These are phyloP conservation scores for Uloborus plumipes DNA, from an alignment of 2,888 invertebrate genomes.

Conservation along the genomic window DNA sequence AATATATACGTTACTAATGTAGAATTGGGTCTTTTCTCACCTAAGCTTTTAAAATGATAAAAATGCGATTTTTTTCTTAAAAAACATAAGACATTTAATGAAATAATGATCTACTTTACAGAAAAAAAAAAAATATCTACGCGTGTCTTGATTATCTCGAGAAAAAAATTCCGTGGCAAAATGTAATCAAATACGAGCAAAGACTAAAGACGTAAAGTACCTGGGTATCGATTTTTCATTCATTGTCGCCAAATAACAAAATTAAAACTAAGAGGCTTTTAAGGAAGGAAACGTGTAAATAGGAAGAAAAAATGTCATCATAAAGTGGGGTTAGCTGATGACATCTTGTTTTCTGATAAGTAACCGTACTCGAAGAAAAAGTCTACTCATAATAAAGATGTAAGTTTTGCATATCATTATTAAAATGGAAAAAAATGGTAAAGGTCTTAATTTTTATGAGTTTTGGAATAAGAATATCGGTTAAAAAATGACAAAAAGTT, in stretches of 20 bases:
- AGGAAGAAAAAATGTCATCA: neutral
- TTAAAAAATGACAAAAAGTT: too few relatives aligned
- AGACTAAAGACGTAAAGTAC: slow-evolving; percentile 29
- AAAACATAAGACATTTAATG: slow-evolving; percentile 17
- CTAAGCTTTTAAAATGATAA: too few relatives aligned
- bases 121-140: slow-evolving; percentile 11
- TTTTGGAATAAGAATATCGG: too few relatives aligned
- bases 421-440: too few relatives aligned
- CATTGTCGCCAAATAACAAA: slow-evolving; percentile 49
- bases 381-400: slow-evolving; percentile 23
- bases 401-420: slow-evolving; percentile 28
- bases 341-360: too few relatives aligned
- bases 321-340: too few relatives aligned
- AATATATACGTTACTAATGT: too few relatives aligned
- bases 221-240: slow-evolving; percentile 33
- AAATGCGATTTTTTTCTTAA: too few relatives aligned
- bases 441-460: too few relatives aligned
- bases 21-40: too few relatives aligned
- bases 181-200: slow-evolving; percentile 43
- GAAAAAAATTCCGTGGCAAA: slow-evolving; percentile 42
- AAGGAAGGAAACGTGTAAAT: slow-evolving; percentile 4
- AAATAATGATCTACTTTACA: slow-evolving; percentile 37
- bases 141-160: neutral
- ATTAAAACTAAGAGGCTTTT: slow-evolving; percentile 54
- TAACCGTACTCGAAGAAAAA: neutral